Evolutionary conservation across 2,888 invertebrate species (phyloP), one percentile per base, ranked within the genome.

Genomic region (Galerucella nymphaeae): DNA sequence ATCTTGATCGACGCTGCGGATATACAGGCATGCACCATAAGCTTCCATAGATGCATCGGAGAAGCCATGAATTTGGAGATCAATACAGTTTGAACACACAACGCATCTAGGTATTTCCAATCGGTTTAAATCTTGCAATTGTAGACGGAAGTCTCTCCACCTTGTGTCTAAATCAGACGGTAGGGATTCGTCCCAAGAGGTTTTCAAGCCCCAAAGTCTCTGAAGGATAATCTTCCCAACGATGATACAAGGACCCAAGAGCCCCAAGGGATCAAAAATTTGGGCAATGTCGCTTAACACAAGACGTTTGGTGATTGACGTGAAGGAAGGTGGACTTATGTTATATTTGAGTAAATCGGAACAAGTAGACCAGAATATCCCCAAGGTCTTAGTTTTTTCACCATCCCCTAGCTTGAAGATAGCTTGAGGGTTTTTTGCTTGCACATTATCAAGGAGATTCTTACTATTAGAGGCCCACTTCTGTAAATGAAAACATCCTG

Each of bases 181-280:
- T 20, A 20, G 11, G 20, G 58, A 6, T 20, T 58, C 38, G 14
- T 59, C 59, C 59, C 59, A 59, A 11, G 30, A 14, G 5, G n/a
- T 5, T 10, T 13, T 38, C 5, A 13, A 5, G 23, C 10, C 13
- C 38, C 59, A 59, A 5, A 59, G 59, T 23, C 73, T 30, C 41
- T 75, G 76, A n/a, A 77, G 38, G 0, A 78, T 16, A 13, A 78
- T 76, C 67, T 78, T 79, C 8, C 71, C 74, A 5, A 63, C 48
- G 42, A 77, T 75, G 1, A 75, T 75, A 61, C 71, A 73, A 8
- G 74, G 73, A 61, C 73, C 66, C 42, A 78, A 41, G 14, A 78
- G 59, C 20, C 78, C 78, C 10, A 79, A 50, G 6, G 76, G 76
- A 53, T 79, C 77, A 69, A 75, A 79, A 2, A 78, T 65, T 65